Evolutionary conservation across 1,140 invertebrate genomes (phyloP).

Genomic region (Plodia interpunctella): DNA sequence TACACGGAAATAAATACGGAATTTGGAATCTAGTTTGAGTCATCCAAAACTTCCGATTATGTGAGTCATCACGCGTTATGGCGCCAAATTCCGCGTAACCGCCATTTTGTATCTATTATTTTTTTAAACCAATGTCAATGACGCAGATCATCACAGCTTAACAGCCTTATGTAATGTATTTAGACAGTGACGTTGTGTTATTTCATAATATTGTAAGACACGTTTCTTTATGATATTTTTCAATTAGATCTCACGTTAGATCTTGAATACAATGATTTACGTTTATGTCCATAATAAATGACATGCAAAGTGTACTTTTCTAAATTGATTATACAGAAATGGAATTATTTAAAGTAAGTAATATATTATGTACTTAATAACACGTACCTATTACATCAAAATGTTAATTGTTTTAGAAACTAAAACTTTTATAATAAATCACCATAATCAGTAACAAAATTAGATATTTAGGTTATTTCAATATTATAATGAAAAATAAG

Average conservation of each 20-base stretch:
- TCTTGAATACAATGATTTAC: too few species aligned
- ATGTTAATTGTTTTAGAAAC: too few species aligned
- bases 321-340: too few species aligned
- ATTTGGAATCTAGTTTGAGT: slow-evolving; percentile 23
- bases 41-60: slow-evolving; percentile 16
- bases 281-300: too few species aligned
- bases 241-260: background rate
- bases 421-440: too few species aligned
- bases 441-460: too few species aligned
- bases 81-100: slow-evolving; percentile 21
- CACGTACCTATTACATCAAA: too few species aligned
- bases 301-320: too few species aligned
- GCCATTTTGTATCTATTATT: slow-evolving; percentile 24
- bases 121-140: slow-evolving; percentile 24
- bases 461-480: too few species aligned
- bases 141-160: slow-evolving; percentile 10
- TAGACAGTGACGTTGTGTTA: background rate
- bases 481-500: too few species aligned
- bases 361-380: too few species aligned
- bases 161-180: slow-evolving; percentile 19
- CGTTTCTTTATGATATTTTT: background rate
- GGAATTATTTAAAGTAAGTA: too few species aligned
- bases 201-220: background rate
- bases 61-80: slow-evolving; percentile 24
- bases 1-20: slow-evolving; percentile 5